Evolutionary conservation across 2,113 vertebrate genomes (phyloP), one percentile per base, ranked within the genome.

Genomic region (Grantiella picta): DNA sequence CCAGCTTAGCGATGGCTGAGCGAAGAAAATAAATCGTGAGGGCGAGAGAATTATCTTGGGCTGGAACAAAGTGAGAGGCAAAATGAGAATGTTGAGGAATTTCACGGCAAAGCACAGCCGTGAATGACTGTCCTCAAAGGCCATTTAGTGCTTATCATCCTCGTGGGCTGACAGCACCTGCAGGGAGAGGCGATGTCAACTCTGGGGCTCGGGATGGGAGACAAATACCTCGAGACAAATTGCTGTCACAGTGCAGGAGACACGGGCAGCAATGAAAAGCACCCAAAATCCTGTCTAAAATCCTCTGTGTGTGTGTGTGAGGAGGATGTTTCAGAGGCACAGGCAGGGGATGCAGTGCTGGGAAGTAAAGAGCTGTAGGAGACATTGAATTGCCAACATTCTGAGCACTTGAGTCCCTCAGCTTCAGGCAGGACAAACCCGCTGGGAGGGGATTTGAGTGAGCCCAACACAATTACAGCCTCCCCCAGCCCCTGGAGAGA

Each of bases 161-260:
- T 38, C 36, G 5, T 9, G 64, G 52, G 76, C 63, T 91, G 89
- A 31, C 31, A 52, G 38, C 82, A 75, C 59, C 91, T 68, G 95
- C 56, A 78, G 91, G 83, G 60, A 89, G 50, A 88, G 70, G 42
- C 42, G 38, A 16, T 75, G 22, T 40, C 86, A 80, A 11, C 54
- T 23, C 54, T 33, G 2, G 29, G 25, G 53, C 66, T 79, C 20
- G 33, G 53, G 47, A 12, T 31, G 27, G 27, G 78, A 90, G 33
- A 86, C 68, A 94, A 95, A 95, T 7, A 40, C 4, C 85, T 35
- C 4, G 38, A 50, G 90, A 93, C 85, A 95, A 93, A 88, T 80
- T 11, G 60, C 78, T n/a, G 5, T 53, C 57, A 44, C 1, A 0
- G 49, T 7, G 81, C 27, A 12, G 11, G 47, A 78, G 57, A 45